Evolutionary conservation across 2,797 vertebrate genomes (phyloP).

Genomic region (Hephaestus fuliginosus): DNA sequence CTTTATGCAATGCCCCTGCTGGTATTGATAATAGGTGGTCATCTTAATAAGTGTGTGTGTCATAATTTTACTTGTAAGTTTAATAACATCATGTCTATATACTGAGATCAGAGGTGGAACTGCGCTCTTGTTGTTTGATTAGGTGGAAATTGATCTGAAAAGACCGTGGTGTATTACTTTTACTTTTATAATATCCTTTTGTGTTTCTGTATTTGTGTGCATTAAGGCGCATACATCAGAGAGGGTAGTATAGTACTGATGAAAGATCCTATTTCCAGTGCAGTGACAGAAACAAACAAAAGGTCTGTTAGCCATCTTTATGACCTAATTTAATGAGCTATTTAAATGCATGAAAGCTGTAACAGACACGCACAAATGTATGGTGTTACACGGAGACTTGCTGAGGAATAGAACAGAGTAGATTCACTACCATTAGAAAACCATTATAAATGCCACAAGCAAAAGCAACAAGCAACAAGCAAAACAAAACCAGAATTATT

Average conservation of each 20-base stretch:
- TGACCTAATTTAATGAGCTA: constrained; percentile 76
- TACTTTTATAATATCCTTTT: not conserved
- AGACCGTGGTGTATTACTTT: constrained; percentile 8
- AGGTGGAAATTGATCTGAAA: constrained; percentile 23
- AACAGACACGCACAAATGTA: constrained; percentile 43
- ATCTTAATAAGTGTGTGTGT: not conserved
- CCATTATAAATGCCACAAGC: not conserved
- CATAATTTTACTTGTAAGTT: not conserved
- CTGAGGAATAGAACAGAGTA: constrained; percentile 4
- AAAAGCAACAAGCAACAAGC: constrained; percentile 7
- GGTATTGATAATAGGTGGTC: not conserved
- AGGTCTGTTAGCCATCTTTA: constrained; percentile 42
- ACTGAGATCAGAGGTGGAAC: constrained; percentile 3
- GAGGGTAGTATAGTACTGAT: constrained; percentile 13
- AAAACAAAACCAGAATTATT: not conserved
- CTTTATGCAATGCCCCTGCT: not conserved
- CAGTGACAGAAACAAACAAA: constrained; percentile 37
- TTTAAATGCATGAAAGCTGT: constrained; percentile 84
- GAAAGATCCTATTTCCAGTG: constrained; percentile 59
- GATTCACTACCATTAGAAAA: constrained; percentile 2
- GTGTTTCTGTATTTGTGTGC: constrained; percentile 26
- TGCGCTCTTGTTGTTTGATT: not conserved
- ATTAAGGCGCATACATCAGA: not conserved
- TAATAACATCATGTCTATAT: not conserved
- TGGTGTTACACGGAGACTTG: constrained; percentile 4